Evolutionary conservation across 2,888 invertebrate genomes (phyloP), one percentile per base, ranked within the genome.

Genomic region (Yponomeuta plumbellus): DNA sequence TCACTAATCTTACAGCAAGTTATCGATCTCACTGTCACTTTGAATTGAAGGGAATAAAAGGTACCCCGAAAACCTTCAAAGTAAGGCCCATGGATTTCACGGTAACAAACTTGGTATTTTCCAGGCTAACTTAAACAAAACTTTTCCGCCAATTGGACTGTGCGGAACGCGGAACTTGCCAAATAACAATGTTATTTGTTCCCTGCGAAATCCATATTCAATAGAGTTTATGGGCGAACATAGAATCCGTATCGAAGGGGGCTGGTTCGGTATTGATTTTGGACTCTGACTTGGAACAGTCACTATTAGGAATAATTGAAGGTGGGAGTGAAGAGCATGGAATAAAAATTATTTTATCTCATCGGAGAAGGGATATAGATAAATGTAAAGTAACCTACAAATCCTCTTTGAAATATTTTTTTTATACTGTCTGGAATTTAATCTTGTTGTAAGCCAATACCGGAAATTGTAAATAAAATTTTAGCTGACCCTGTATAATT

Each of bases 141-240:
- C 39, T 62, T 34, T 62, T 61, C 61, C 61, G 61, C 11, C 61
- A 34, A 61, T 61, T 61, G 23, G 26, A 34, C 61, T 22, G 11
- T 11, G 58, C 21, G 20, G 13, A 11, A 23, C 13, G 39, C 10
- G 34, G 39, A 62, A 62, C 34, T 62, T 62, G 34, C 20, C 26
- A 62, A 62, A 62, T 39, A 62, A 62, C 62, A 62, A 62, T 6
- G 26, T 61, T 39, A 62, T 62, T 59, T 39, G 62, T 62, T 62
- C 34, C n/a, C 26, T 62, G 20, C 39, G 23, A 62, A 62, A n/a
- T 26, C 17, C 34, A 39, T 62, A 62, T 62, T 62, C 26, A 62
- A 62, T 20, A 26, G 20, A 34, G 39, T 62, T 62, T 34, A n/a
- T 6, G 2, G n/a, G 26, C 11, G 62, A 17, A 34, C 23, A 34